Base-by-base conservation (phyloP, 2,888 invertebrate genomes). In the Diadegma fenestrale region DNA sequence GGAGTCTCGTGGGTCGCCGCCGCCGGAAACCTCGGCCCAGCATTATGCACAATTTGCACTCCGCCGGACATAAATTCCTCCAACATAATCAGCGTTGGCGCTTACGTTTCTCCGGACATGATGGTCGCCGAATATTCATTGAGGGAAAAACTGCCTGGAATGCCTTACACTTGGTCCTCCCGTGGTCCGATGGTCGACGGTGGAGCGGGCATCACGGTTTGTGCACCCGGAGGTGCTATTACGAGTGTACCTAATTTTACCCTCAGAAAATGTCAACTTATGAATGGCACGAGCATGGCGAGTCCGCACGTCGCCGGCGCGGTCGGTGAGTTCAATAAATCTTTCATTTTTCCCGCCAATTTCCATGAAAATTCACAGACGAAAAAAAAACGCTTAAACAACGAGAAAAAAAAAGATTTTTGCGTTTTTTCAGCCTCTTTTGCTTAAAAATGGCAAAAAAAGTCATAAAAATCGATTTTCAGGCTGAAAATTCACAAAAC, bases 241-340 rank as follows among this genome's bases (percentile, higher is more conserved):
- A 97, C 99, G 0, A 97, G 98, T 17, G 99, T 99, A 37, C 99
- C 86, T 94, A 97, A 95, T 91, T 99, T 98, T 94, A 98, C 98
- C 0, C 95, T 99, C 88, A 95, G 98, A 84, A 96, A 96, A 91
- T 95, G 96, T 51, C 98, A 99, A 93, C 95, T 99, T 12, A 98
- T 99, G 98, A 99, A 99, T 94, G 99, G 99, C 37, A 99, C 99
- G 0, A 99, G 99, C 82, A 99, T 99, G 99, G 97, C 99, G 12
- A 97, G 99, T 0, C 99, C 99, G 0, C 99, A 99, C 94, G 99
- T 98, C 2, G 97, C 98, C 68, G 99, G 99, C 33, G 97, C 97
- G 82, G 96, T 99, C 58, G 96, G 97, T 97, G 89, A 92, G 95
- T 26, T 33, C 33, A n/a, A 71, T 17, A 19, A 33, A 71, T 51